Base-by-base conservation (phyloP, 2,888 invertebrate species). In the Tiliacea aurago region DNA sequence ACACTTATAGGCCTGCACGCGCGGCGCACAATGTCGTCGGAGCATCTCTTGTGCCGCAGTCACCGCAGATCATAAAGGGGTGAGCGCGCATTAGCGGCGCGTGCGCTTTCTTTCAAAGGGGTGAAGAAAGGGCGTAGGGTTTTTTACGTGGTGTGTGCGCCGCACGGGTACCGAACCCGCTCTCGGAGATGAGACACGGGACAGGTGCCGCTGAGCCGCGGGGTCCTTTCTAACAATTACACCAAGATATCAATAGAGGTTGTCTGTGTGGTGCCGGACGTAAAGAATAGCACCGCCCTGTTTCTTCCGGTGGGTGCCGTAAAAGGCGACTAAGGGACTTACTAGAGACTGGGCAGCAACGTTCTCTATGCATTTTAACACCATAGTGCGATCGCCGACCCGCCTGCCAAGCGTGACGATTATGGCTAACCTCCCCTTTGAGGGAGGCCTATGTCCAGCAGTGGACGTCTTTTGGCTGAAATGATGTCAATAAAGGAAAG, bases 91-190 rank as follows among this genome's bases (percentile, higher is more conserved):
- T 65, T 73, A 67, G 56, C 79, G 78, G 76, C 84, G 86, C 77
- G 86, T 70, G 87, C 87, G 68, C 55, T 70, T 78, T 66, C 73
- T 72, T 80, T 72, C n/a, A 62, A 81, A 84, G 69, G 70, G 78
- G 58, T 70, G 68, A 78, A 72, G 83, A 76, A 73, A 81, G 81
- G 80, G 84, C 47, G 43, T 33, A 43, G 5, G 10, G 53, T 55
- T 81, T 82, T 83, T 82, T 82, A 43, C 23, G 28, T n/a, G 58
- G 71, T 61, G 69, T 76, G 75, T 73, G 78, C 76, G 55, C n/a
- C n/a, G 33, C 61, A 58, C 70, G 66, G 28, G 70, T 61, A 13
- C 20, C 20, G 18, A 56, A 37, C 62, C 56, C 74, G 23, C 23
- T 9, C 47, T 28, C 41, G 33, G 13, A 43, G 37, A 23, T 63